Conservation (phyloP, 2,113 vertebrate genomes). For the Heloderma charlesbogerti region DNA sequence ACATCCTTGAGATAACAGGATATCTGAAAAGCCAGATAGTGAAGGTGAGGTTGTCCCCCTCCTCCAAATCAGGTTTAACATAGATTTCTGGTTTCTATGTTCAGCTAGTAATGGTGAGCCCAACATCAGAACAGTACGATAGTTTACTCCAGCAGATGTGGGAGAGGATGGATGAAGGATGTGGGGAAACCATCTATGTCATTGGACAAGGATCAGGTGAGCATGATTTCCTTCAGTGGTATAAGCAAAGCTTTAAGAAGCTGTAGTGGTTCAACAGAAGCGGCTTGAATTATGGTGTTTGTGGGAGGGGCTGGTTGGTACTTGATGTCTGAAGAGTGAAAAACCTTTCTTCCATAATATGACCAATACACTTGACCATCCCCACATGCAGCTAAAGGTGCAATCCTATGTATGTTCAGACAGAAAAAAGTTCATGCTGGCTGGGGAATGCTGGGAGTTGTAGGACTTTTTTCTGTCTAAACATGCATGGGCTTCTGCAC, state of each 20-base stretch:
- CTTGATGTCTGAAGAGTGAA: background rate
- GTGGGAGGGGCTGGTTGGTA: background rate
- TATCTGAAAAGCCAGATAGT: background rate
- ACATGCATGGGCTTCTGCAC: too few species aligned
- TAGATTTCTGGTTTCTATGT: conserved; percentile 68
- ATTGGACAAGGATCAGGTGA: conserved; percentile 98
- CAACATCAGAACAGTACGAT: conserved; percentile 96
- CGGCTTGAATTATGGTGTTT: background rate
- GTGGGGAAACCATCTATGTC: conserved; percentile 98
- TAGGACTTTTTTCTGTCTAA: too few species aligned
- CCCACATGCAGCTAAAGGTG: background rate
- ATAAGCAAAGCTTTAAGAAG: background rate
- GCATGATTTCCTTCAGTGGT: conserved; percentile 61
- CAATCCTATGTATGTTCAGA: too few species aligned
- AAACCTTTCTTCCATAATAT: background rate
- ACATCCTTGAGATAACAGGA: background rate
- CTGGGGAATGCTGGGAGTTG: too few species aligned
- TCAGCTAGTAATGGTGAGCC: conserved; percentile 96
- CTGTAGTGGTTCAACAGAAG: background rate
- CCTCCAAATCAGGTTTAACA: background rate
- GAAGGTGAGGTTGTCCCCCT: background rate
- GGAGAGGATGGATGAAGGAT: conserved; percentile 96
- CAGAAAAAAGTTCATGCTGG: too few species aligned
- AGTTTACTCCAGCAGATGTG: conserved; percentile 94
- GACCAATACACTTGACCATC: background rate